Evolutionary conservation across 2,888 invertebrate species (phyloP).

Genomic region (Empis stercorea): DNA sequence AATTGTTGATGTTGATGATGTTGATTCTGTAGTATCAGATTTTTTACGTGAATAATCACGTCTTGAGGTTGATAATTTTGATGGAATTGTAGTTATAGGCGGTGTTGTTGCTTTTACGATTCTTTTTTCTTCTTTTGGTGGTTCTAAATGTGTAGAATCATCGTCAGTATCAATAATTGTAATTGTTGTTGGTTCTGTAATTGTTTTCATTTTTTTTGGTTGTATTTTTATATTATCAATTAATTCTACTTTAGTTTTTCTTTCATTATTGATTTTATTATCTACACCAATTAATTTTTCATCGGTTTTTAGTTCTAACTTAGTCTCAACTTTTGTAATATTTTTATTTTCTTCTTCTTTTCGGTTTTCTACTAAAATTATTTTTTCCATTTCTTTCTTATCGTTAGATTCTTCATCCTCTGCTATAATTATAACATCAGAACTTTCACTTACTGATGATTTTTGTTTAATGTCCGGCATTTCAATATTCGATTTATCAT

Average conservation of each 20-base stretch:
- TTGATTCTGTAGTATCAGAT: conserved; percentile 5
- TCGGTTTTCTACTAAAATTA: conserved; percentile 4
- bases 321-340: background rate
- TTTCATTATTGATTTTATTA: background rate
- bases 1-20: conserved; percentile 13
- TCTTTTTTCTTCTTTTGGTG: background rate
- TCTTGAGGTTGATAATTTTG: conserved; percentile 1
- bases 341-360: conserved; percentile 3
- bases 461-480: conserved; percentile 3
- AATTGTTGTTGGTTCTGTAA: background rate
- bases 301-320: conserved; percentile 2
- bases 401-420: conserved; percentile 20
- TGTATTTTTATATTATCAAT: conserved; percentile 1
- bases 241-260: conserved; percentile 3
- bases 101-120: background rate
- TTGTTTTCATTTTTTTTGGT: background rate
- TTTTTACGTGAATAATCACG: conserved; percentile 4
- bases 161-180: conserved; percentile 13
- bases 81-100: conserved; percentile 1
- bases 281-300: background rate
- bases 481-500: conserved; percentile 2
- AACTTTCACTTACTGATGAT: conserved; percentile 14
- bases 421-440: conserved; percentile 20
- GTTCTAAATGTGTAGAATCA: conserved; percentile 11
- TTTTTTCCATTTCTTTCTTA: background rate